A percentile compares a stretch with the other conserved stretches of the same genome.
Evolutionary conservation across 2,888 invertebrate species (phyloP).

Genomic region (Campoletis raptor): DNA sequence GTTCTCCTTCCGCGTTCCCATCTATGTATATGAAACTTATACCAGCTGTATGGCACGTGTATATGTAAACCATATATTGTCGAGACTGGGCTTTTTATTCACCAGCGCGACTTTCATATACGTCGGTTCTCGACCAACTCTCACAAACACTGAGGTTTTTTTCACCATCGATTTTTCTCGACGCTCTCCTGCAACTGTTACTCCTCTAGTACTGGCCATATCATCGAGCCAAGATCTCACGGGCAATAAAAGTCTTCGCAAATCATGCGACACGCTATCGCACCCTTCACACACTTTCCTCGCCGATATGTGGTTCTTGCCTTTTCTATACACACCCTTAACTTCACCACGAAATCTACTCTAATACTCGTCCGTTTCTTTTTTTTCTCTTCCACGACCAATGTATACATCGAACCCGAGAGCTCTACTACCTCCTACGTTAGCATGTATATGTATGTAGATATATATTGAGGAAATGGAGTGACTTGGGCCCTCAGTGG

Average conservation of each 20-base stretch:
- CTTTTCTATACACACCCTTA: conserved; percentile 26
- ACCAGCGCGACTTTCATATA: conserved; percentile 28
- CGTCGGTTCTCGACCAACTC: neutral
- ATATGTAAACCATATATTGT: conserved; percentile 13
- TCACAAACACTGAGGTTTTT: conserved; percentile 41
- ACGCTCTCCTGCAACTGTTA: conserved; percentile 40
- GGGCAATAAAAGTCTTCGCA: conserved; percentile 81
- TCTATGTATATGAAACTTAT: conserved; percentile 44
- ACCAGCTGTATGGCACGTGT: conserved; percentile 37
- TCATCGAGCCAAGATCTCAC: conserved; percentile 72
- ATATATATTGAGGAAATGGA: neutral
- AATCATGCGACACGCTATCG: conserved; percentile 82
- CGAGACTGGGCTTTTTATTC: conserved; percentile 47
- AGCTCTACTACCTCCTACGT: no score
- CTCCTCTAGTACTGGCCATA: conserved; percentile 53
- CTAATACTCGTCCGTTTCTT: neutral
- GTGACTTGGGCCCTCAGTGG: conserved; percentile 39
- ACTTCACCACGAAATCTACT: neutral
- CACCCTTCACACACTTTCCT: conserved; percentile 62
- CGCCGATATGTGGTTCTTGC: neutral
- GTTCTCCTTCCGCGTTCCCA: conserved; percentile 33
- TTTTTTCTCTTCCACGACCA: neutral
- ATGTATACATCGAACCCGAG: neutral
- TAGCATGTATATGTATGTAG: neutral
- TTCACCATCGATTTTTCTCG: conserved; percentile 63